These are phyloP conservation scores for Danaus plexippus DNA, from an alignment of 1,140 invertebrate species.

Conservation along the genomic window DNA sequence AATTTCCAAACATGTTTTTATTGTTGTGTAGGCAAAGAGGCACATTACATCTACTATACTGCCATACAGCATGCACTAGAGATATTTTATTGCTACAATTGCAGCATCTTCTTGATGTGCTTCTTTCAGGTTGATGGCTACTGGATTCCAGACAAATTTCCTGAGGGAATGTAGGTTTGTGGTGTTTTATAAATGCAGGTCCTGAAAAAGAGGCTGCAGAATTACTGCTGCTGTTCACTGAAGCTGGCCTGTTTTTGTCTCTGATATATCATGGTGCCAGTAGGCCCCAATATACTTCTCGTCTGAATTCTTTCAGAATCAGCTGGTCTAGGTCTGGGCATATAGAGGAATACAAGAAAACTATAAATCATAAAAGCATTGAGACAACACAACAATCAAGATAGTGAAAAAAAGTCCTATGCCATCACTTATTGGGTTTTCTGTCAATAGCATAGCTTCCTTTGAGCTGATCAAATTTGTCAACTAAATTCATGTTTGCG, in stretches of 20 bases:
- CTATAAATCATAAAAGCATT: constrained; percentile 21
- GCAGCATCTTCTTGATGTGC: constrained; percentile 18
- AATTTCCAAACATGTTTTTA: too few relatives aligned
- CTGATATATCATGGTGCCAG: too few relatives aligned
- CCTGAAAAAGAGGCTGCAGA: constrained; percentile 15
- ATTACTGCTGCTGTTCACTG: constrained; percentile 9
- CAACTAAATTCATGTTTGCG: constrained; percentile 20
- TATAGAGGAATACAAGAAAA: constrained; percentile 18
- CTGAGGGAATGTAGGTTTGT: too few relatives aligned
- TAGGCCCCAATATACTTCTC: too few relatives aligned
- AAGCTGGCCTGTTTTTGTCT: too few relatives aligned
- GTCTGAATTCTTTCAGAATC: constrained; percentile 19
- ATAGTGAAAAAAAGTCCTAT: constrained; percentile 21
- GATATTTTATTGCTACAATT: constrained; percentile 19
- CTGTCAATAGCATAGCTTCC: too few relatives aligned
- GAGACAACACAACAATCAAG: constrained; percentile 19
- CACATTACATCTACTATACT: constrained; percentile 17
- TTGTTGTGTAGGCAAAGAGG: constrained; percentile 17
- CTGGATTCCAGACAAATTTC: constrained; percentile 15
- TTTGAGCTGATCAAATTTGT: too few relatives aligned
- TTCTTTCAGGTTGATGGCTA: constrained; percentile 19
- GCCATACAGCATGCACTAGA: constrained; percentile 16
- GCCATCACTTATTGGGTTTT: constrained; percentile 19
- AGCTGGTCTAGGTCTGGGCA: constrained; percentile 10
- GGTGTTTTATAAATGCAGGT: constrained; percentile 17